These are phyloP conservation scores for Peromyscus maniculatus DNA, from an alignment of 2,113 vertebrate species.

Conservation along the genomic window DNA sequence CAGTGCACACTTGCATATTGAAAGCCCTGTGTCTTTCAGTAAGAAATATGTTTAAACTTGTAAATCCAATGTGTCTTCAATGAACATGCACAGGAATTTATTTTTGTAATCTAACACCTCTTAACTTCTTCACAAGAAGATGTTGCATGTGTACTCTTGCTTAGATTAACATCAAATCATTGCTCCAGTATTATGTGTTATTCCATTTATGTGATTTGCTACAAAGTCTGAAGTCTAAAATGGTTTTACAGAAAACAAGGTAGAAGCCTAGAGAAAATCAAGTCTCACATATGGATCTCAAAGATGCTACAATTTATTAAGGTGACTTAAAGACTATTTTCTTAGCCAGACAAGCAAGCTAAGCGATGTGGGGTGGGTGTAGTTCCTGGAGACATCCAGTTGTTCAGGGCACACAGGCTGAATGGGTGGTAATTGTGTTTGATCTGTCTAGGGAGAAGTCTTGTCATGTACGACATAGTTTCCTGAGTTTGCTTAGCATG, in stretches of 20 bases:
- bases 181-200: neutral
- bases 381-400: neutral
- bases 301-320: neutral
- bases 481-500: neutral
- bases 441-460: neutral
- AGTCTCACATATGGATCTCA: neutral
- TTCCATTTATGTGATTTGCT: neutral
- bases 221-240: neutral
- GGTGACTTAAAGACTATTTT: neutral
- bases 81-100: neutral
- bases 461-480: neutral
- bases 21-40: neutral
- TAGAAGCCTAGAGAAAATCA: neutral
- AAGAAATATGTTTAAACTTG: slow-evolving; percentile 53
- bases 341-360: neutral
- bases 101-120: slow-evolving; percentile 61
- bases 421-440: neutral
- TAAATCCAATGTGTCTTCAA: neutral
- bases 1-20: neutral
- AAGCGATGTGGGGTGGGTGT: neutral
- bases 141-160: neutral
- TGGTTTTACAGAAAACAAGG: neutral
- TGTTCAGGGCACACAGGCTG: neutral
- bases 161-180: slow-evolving; percentile 29
- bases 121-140: slow-evolving; percentile 30